A percentile compares a stretch with the other conserved stretches of the same genome.
Conservation (phyloP, 1,140 invertebrate species). For the Drosophila pachea region DNA sequence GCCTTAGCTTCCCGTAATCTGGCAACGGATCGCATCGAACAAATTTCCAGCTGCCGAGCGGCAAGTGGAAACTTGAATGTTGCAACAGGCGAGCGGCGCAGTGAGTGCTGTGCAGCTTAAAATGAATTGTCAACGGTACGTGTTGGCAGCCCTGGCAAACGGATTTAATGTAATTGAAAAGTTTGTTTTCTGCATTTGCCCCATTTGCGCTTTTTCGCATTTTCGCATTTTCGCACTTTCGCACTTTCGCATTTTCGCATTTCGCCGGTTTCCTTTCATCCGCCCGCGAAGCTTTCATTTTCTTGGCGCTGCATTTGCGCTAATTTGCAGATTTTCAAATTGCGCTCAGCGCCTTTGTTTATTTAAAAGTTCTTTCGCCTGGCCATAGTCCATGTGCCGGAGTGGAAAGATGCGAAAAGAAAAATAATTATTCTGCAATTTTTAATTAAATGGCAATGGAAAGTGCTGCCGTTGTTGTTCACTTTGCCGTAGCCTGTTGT, state of each 20-base stretch:
- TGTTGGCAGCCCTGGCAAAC: slow-evolving; percentile 55
- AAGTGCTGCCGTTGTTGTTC: slow-evolving; percentile 56
- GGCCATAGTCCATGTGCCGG: slow-evolving; percentile 24
- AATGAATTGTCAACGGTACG: slow-evolving; percentile 74
- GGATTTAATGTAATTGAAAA: slow-evolving; percentile 77
- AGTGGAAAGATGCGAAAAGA: slow-evolving; percentile 52
- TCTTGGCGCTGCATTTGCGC: slow-evolving; percentile 62
- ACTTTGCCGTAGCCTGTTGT: slow-evolving; percentile 8
- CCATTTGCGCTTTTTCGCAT: slow-evolving; percentile 27
- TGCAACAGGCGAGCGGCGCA: slow-evolving; percentile 28
- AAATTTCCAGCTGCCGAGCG: background rate
- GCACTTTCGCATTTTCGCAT: background rate
- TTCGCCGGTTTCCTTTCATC: background rate
- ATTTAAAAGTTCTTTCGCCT: slow-evolving; percentile 57
- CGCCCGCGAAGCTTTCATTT: slow-evolving; percentile 14
- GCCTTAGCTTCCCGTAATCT: slow-evolving; percentile 46
- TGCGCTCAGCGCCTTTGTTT: slow-evolving; percentile 64
- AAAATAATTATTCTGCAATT: slow-evolving; percentile 77
- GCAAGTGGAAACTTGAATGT: slow-evolving; percentile 40
- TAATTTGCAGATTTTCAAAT: slow-evolving; percentile 76
- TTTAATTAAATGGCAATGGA: slow-evolving; percentile 77
- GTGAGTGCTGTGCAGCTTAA: slow-evolving; percentile 42
- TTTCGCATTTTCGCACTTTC: slow-evolving; percentile 23
- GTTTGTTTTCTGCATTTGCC: slow-evolving; percentile 53
- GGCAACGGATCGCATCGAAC: slow-evolving; percentile 1